These are phyloP conservation scores for Clepsis dumicolana DNA, from an alignment of 2,888 invertebrate species.

Conservation along the genomic window DNA sequence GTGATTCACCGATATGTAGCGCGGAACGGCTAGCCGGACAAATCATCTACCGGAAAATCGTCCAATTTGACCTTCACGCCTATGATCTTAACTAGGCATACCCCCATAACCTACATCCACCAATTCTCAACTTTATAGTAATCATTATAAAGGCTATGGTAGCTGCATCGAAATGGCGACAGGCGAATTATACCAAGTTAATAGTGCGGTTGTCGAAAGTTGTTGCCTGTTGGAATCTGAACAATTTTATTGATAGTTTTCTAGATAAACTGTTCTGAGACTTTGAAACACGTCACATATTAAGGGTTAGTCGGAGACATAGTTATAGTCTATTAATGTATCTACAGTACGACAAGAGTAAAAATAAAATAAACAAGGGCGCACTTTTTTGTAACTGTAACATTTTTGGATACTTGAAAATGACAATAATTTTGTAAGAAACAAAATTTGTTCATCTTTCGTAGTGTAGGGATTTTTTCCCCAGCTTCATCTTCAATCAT, in stretches of 20 bases:
- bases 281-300: neutral
- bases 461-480: too few relatives aligned
- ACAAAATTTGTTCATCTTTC: too few relatives aligned
- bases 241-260: slow-evolving; percentile 28
- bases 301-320: neutral
- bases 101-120: neutral
- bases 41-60: slow-evolving; percentile 32
- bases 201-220: slow-evolving; percentile 27
- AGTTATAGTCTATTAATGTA: too few relatives aligned
- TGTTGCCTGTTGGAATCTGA: slow-evolving; percentile 21
- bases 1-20: slow-evolving; percentile 29
- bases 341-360: too few relatives aligned
- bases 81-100: slow-evolving; percentile 23
- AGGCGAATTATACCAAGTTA: slow-evolving; percentile 18
- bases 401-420: too few relatives aligned
- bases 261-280: slow-evolving; percentile 7
- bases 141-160: neutral
- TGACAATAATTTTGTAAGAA: too few relatives aligned
- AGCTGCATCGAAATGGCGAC: neutral
- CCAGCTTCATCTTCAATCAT: too few relatives aligned
- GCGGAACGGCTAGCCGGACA: slow-evolving; percentile 38
- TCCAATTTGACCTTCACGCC: slow-evolving; percentile 37
- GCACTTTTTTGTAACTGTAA: too few relatives aligned
- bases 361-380: too few relatives aligned
- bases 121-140: neutral